Percentiles rank a stretch among this genome's conserved stretches.
phyloP scores from a whole-genome alignment of 2,888 invertebrate genomes.

The Melangyna quadrimaculata region DNA sequence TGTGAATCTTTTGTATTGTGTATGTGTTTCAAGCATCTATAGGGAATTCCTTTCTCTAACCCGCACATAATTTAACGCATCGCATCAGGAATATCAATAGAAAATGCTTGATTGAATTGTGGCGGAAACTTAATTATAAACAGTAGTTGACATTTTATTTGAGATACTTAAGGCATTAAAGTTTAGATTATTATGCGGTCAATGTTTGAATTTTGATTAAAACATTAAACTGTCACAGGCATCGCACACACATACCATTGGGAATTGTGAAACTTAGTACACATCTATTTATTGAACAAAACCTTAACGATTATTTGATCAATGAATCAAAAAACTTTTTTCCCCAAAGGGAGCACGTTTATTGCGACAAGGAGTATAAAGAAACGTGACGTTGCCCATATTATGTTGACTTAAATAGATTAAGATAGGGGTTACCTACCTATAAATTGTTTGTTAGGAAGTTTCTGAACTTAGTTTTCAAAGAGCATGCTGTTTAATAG shows the following conservation, averaged over 20 bases:
- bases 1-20: not conserved
- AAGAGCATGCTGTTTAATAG: not conserved
- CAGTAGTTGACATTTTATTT: conserved; percentile 7
- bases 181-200: not conserved
- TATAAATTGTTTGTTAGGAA: not conserved
- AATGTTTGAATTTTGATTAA: conserved; percentile 10
- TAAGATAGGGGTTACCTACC: not conserved
- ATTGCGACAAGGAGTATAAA: not conserved
- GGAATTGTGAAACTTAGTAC: not conserved
- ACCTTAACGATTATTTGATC: not conserved
- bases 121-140: not conserved
- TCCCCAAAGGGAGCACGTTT: conserved; percentile 1
- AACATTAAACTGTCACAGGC: not conserved
- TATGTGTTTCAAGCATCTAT: not conserved
- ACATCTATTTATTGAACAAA: not conserved
- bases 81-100: not conserved
- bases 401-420: conserved; percentile 3
- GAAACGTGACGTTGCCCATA: too few species aligned
- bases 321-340: not conserved
- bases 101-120: not conserved
- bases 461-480: not conserved
- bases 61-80: not conserved
- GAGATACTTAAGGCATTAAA: conserved; percentile 6
- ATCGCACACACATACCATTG: not conserved
- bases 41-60: not conserved